Percentiles rank a stretch among this genome's conserved stretches.
phyloP scores from a whole-genome alignment of 1,140 invertebrate species.

The Cydia amplana region DNA sequence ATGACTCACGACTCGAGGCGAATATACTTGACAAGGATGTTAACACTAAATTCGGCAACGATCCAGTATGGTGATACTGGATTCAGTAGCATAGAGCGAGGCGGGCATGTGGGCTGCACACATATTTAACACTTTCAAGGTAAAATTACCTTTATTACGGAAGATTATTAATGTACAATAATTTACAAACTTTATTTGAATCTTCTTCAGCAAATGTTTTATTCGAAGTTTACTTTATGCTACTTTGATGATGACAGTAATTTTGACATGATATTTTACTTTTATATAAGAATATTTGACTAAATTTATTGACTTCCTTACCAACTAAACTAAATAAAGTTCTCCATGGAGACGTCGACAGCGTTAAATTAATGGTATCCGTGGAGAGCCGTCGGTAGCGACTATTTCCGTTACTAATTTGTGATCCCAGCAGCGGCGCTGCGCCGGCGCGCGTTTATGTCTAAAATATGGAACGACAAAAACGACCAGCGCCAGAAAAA shows the following conservation, averaged over 20 bases:
- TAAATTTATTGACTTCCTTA: background rate
- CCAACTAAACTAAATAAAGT: slow-evolving; percentile 1
- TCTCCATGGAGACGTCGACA: slow-evolving; percentile 22
- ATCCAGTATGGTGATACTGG: slow-evolving; percentile 2
- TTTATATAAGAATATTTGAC: background rate
- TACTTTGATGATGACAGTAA: background rate
- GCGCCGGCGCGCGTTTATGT: slow-evolving; percentile 64
- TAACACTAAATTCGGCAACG: slow-evolving; percentile 6
- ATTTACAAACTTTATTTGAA: background rate
- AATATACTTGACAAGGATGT: slow-evolving; percentile 11
- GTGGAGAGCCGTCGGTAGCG: background rate
- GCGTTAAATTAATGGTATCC: slow-evolving; percentile 3
- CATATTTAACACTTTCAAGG: slow-evolving; percentile 2
- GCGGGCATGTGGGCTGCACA: background rate
- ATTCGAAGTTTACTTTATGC: too few relatives aligned
- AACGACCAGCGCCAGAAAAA: slow-evolving; percentile 31
- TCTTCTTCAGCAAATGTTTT: background rate
- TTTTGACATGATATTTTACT: background rate
- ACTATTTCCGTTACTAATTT: slow-evolving; percentile 26
- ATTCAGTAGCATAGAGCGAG: slow-evolving; percentile 6
- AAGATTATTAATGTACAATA: background rate
- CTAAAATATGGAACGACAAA: slow-evolving; percentile 57
- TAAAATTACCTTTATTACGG: background rate
- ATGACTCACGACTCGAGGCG: background rate
- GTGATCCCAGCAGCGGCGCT: slow-evolving; percentile 19